Percentiles rank a stretch among this genome's conserved stretches.
phyloP scores from a whole-genome alignment of 2,888 invertebrate genomes.

The Pachliopta kotzebuea region DNA sequence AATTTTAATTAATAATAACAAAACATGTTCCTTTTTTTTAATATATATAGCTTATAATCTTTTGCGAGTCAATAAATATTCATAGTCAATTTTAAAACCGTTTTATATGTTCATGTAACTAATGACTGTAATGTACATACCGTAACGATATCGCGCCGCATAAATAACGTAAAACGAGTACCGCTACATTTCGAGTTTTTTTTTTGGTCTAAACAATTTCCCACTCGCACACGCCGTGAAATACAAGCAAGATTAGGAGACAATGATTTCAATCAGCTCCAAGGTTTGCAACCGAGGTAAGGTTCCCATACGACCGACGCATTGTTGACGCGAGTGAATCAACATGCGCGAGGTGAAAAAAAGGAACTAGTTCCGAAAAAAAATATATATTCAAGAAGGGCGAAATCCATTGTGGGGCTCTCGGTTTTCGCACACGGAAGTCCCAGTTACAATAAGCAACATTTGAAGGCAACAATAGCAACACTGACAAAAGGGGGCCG shows the following conservation, averaged over 20 bases:
- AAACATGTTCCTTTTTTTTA: no score
- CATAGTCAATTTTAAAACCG: no score
- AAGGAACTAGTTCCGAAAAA: constrained; percentile 67
- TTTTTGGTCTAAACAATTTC: constrained; percentile 44
- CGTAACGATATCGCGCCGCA: constrained; percentile 45
- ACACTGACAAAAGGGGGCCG: constrained; percentile 58
- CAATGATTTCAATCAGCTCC: constrained; percentile 27
- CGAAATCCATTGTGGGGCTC: constrained; percentile 50
- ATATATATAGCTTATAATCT: no score
- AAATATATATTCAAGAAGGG: constrained; percentile 51
- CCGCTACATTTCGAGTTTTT: constrained; percentile 43
- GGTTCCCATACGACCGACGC: constrained; percentile 66
- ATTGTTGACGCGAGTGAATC: constrained; percentile 78
- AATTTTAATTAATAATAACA: no score
- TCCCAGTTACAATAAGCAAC: constrained; percentile 59
- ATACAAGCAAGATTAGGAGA: constrained; percentile 33
- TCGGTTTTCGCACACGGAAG: constrained; percentile 74
- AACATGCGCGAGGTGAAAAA: constrained; percentile 69
- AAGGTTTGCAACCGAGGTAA: constrained; percentile 44
- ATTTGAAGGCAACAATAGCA: constrained; percentile 62
- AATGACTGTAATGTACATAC: constrained; percentile 37
- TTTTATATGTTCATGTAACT: constrained; percentile 9
- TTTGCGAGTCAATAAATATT: no score
- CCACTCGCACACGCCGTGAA: constrained; percentile 50
- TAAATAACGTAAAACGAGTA: constrained; percentile 34